These are phyloP conservation scores for Thera britannica DNA, from an alignment of 2,888 invertebrate genomes.

Conservation along the genomic window DNA sequence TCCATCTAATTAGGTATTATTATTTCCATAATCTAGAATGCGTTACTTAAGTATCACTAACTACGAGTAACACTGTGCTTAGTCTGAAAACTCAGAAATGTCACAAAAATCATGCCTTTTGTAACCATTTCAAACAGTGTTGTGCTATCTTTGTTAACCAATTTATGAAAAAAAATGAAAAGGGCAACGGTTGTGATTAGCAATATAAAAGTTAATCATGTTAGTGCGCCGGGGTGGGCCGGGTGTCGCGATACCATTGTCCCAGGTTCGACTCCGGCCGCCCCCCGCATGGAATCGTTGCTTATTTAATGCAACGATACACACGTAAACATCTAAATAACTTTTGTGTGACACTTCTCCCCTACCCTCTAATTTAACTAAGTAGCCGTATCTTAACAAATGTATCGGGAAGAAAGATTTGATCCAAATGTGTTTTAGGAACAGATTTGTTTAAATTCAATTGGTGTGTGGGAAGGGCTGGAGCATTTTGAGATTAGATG, in stretches of 20 bases:
- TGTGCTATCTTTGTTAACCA: slow-evolving; percentile 26
- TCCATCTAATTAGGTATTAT: too few species aligned
- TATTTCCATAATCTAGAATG: too few species aligned
- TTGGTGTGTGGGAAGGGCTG: slow-evolving; percentile 25
- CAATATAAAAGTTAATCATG: slow-evolving; percentile 78
- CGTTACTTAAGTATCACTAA: too few species aligned
- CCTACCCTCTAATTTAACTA: slow-evolving; percentile 82
- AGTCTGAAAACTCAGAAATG: too few species aligned
- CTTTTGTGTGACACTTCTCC: slow-evolving; percentile 82
- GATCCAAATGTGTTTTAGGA: slow-evolving; percentile 68
- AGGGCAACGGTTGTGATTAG: slow-evolving; percentile 61
- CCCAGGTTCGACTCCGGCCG: slow-evolving; percentile 65
- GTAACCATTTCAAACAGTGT: neutral
- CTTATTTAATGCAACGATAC: slow-evolving; percentile 84
- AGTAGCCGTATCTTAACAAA: slow-evolving; percentile 82
- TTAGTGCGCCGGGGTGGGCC: slow-evolving; percentile 60
- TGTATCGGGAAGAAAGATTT: slow-evolving; percentile 72
- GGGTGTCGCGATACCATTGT: slow-evolving; percentile 75
- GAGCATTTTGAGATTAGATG: neutral
- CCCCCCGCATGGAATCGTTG: slow-evolving; percentile 80
- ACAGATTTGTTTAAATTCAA: slow-evolving; percentile 58
- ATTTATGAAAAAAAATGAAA: slow-evolving; percentile 51
- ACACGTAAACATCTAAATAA: slow-evolving; percentile 85
- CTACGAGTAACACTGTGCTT: too few species aligned
- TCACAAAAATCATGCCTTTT: neutral